Evolutionary conservation across 2,797 vertebrate species (phyloP).

Genomic region (Menidia menidia): DNA sequence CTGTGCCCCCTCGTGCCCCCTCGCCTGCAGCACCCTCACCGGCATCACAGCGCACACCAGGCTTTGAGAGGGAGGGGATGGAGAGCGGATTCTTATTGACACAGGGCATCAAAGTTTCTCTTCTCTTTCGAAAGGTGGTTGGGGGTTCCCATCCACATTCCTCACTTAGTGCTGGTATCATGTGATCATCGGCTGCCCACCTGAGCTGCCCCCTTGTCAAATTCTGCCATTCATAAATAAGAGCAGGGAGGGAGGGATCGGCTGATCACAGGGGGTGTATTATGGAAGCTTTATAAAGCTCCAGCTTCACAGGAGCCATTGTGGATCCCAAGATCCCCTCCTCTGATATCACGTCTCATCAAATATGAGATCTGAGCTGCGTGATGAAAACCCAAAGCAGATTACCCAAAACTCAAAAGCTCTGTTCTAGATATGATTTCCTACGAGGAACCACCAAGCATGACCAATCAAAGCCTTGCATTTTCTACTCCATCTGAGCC

Average conservation of each 20-base stretch:
- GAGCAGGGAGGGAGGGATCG: constrained; percentile 51
- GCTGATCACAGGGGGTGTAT: constrained; percentile 77
- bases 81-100: constrained; percentile 86
- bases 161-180: constrained; percentile 69
- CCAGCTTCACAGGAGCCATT: constrained; percentile 75
- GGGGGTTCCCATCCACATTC: constrained; percentile 76
- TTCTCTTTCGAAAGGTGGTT: constrained; percentile 8
- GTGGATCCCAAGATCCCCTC: constrained; percentile 71
- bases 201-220: constrained; percentile 72
- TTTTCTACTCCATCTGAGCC: constrained; percentile 12
- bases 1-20: constrained; percentile 82
- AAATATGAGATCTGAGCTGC: constrained; percentile 76
- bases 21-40: constrained; percentile 47
- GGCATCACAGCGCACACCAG: constrained; percentile 63
- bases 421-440: constrained; percentile 44
- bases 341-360: constrained; percentile 65
- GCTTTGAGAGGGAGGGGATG: constrained; percentile 51
- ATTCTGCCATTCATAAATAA: constrained; percentile 85
- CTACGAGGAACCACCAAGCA: constrained; percentile 30
- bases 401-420: constrained; percentile 63
- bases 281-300: constrained; percentile 73
- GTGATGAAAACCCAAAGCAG: constrained; percentile 73
- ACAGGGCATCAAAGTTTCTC: constrained; percentile 90
- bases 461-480: constrained; percentile 17
- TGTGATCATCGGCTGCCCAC: constrained; percentile 76